Conservation (phyloP, 2,797 vertebrate genomes). For the Tympanoctomys barrerae region DNA sequence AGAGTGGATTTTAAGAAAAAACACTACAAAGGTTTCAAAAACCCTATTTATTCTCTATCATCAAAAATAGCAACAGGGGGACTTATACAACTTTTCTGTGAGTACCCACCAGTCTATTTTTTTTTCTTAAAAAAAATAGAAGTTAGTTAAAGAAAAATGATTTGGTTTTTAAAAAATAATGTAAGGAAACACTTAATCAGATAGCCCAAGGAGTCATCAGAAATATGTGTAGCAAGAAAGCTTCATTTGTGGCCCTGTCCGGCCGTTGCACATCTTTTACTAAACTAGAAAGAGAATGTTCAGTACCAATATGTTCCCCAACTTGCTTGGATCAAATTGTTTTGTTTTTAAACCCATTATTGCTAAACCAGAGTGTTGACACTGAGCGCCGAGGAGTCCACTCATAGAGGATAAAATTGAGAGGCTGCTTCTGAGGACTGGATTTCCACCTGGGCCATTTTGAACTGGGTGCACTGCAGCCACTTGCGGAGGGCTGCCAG, state of each 20-base stretch:
- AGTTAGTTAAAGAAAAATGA: conserved; percentile 87
- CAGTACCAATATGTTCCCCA: conserved; percentile 86
- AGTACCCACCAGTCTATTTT: conserved; percentile 86
- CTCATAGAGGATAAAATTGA: conserved; percentile 99
- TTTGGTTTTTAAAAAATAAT: conserved; percentile 89
- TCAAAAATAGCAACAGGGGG: conserved; percentile 90
- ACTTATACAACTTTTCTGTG: conserved; percentile 85
- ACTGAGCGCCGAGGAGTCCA: conserved; percentile 77
- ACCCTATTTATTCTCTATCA: conserved; percentile 87
- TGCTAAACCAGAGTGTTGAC: conserved; percentile 88
- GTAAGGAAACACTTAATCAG: conserved; percentile 88
- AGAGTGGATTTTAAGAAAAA: conserved; percentile 86
- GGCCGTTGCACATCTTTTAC: conserved; percentile 80
- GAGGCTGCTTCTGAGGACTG: conserved; percentile 99
- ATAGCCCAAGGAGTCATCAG: conserved; percentile 85
- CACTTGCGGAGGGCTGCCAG: conserved; percentile 96
- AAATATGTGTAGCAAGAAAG: conserved; percentile 85
- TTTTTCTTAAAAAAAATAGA: conserved; percentile 88
- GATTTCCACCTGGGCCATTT: conserved; percentile 99
- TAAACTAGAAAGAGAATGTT: conserved; percentile 88
- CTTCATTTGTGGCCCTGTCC: conserved; percentile 71
- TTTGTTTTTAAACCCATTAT: conserved; percentile 89
- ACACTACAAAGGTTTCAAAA: conserved; percentile 89
- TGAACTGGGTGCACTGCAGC: conserved; percentile 99
- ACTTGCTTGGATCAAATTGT: conserved; percentile 83